Base-by-base conservation (phyloP, 2,113 vertebrate species). In the Barbus barbus region DNA sequence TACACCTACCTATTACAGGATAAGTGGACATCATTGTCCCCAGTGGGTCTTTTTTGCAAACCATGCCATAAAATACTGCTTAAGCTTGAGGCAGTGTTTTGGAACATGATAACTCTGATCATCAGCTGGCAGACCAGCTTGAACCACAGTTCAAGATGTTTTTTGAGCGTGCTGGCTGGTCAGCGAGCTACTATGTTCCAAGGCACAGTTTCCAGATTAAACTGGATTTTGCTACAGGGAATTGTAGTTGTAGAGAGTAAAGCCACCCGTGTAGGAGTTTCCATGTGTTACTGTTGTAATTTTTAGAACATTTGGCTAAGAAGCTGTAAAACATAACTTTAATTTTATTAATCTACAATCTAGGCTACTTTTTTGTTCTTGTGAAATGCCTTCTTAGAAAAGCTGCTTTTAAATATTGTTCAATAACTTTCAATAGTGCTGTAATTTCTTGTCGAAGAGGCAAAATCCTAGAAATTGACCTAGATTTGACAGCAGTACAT, bases 201-300 rank as follows among this genome's bases (percentile, higher is more conserved):
- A 20, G 26, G 18, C 73, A 46, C 73, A 51, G 46, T 26, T 75
- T 73, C 38, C 6, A 73, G 38, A 44, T 73, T 44, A 44, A 26
- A 24, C 38, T 73, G 69, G 69, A 73, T 73, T 73, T 73, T 44
- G 38, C 44, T 51, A 31, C 14, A 26, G 46, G 26, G 73, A 46
- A 75, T 75, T 75, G 73, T 28, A 74, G 72, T 31, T 51, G 16
- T 28, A 31, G 24, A 75, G 24, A 12, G 44, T 75, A 20, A 12
- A 31, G 73, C 73, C 73, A 48, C 73, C 73, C 31, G 26, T 51
- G 73, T 75, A 51, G 44, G 73, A 75, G 73, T 51, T 51, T 48
- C 73, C 24, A 9, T 20, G 73, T 75, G n/a, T 44, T 44, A 73
- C 38, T 73, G 38, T 73, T 24, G 69, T 44, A 44, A 48, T 73